Evolutionary conservation across 2,888 invertebrate species (phyloP), one percentile per base, ranked within the genome.

Genomic region (Megalurothrips usitatus): DNA sequence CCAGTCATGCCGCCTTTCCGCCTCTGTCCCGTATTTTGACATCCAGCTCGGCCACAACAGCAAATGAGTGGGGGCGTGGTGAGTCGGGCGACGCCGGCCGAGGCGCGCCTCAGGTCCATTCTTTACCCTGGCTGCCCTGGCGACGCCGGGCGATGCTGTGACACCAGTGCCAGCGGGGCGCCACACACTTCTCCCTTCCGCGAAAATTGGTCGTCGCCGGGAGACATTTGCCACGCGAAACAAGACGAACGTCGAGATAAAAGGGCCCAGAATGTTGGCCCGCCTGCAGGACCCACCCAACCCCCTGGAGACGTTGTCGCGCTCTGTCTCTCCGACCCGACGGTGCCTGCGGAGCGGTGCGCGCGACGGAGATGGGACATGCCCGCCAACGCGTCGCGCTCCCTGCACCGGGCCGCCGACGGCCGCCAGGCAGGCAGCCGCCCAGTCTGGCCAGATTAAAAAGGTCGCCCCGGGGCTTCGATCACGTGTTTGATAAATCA

Each of bases 401-500:
- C 34, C 6, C 34, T 43, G 34, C 34, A 43, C 34, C 34, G 34
- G 34, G 34, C 34, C n/a, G 6, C 58, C 58, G 17, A 6, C 58
- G 0, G 58, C 58, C 58, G 58, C 58, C 58, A 58, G 58, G 14
- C 58, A 58, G 58, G 14, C 58, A 19, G 58, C 68, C 68, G 23
- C 23, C 68, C 34, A 43, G 68, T 26, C 68, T 75, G 23, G 26
- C 68, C 68, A 75, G 68, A 75, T 75, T 75, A 75, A 75, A 75
- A 75, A 75, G 26, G 68, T 23, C 23, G 23, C 23, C 68, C 26
- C 68, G 10, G 68, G 68, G 23, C 26, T 26, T 75, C 68, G 68
- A 75, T 75, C 68, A 75, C 68, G 68, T 75, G 68, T 75, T 75
- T 75, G 68, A 75, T 75, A 75, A 75, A 75, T 75, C 68, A 75